Evolutionary conservation across 2,113 vertebrate species (phyloP).

Genomic region (Nothoprocta perdicaria): DNA sequence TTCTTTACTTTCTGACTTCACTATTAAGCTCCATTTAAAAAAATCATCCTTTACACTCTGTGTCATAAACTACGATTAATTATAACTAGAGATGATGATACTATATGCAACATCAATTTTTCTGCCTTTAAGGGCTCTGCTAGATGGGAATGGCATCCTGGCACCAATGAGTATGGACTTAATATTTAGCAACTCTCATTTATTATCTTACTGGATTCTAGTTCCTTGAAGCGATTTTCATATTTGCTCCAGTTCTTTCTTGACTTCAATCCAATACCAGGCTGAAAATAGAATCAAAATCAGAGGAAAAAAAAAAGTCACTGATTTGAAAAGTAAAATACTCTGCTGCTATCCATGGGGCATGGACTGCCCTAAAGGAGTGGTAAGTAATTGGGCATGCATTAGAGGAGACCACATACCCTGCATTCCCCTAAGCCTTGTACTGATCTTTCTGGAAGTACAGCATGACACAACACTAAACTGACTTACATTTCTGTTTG

Average conservation of each 20-base stretch:
- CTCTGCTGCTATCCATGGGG: background rate
- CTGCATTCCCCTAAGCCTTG: background rate
- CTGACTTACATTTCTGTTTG: background rate
- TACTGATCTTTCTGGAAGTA: constrained; percentile 27
- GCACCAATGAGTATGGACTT: background rate
- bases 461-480: background rate
- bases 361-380: background rate
- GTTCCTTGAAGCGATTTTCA: constrained; percentile 38
- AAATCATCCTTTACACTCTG: background rate
- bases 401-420: background rate
- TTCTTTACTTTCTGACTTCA: background rate
- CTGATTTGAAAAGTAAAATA: constrained; percentile 44
- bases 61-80: background rate
- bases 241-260: constrained; percentile 53
- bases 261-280: constrained; percentile 44
- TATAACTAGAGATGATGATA: background rate
- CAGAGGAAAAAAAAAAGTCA: background rate
- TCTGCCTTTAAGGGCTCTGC: background rate
- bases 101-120: background rate
- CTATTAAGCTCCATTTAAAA: background rate
- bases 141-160: background rate
- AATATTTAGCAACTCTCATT: constrained; percentile 22
- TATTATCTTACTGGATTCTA: constrained; percentile 2
- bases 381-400: background rate
- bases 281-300: constrained; percentile 61